Percentiles rank a stretch among this genome's conserved stretches.
Conservation (phyloP, 2,113 vertebrate species). For the Poicephalus meyeri region DNA sequence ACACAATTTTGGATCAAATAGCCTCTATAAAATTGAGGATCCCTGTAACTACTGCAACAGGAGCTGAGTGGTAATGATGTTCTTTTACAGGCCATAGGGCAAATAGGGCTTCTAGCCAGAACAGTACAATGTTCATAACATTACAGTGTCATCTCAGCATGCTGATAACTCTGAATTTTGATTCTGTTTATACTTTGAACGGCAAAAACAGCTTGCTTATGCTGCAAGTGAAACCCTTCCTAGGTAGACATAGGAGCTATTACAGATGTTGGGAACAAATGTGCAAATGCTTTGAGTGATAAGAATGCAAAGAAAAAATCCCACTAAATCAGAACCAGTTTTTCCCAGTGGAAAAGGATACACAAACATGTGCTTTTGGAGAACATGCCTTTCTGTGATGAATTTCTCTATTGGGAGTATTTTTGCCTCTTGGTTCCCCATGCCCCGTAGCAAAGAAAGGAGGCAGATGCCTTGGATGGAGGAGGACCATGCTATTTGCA, state of each 20-base stretch:
- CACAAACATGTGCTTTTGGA: background rate
- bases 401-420: background rate
- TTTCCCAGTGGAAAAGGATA: background rate
- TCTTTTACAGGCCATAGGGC: background rate
- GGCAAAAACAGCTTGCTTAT: background rate
- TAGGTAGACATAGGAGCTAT: background rate
- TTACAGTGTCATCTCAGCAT: background rate
- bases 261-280: background rate
- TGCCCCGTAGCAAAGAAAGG: background rate
- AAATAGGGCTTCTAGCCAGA: background rate
- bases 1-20: background rate
- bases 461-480: background rate
- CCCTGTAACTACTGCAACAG: background rate
- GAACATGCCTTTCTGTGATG: background rate
- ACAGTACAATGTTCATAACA: background rate
- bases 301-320: background rate
- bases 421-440: background rate
- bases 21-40: background rate
- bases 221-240: background rate
- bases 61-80: background rate
- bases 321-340: background rate
- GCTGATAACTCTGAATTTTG: background rate
- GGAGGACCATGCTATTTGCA: background rate
- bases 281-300: background rate
- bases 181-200: background rate